Conservation (phyloP, 1,140 invertebrate genomes). For the Cyclina sinensis region DNA sequence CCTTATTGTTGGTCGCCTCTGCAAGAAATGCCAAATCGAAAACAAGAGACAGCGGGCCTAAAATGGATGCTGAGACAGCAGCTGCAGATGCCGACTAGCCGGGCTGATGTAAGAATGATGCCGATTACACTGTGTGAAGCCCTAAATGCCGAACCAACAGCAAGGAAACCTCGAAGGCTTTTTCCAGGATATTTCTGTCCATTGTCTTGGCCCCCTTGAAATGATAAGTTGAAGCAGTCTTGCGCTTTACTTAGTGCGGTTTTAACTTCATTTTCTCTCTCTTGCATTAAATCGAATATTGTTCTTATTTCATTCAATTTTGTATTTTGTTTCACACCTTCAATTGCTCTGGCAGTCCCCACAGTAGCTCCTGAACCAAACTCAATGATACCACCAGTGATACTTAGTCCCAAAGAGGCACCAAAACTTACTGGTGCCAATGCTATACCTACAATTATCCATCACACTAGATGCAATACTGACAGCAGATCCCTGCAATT, state of each 20-base stretch:
- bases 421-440: conserved; percentile 10
- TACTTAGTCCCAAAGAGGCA: conserved; percentile 21
- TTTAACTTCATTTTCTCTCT: not conserved
- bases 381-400: conserved; percentile 9
- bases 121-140: conserved; percentile 4
- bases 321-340: conserved; percentile 5
- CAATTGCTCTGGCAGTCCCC: not conserved
- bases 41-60: not conserved
- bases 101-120: not conserved
- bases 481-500: not conserved
- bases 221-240: not conserved
- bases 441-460: conserved; percentile 1
- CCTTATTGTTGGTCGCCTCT: conserved; percentile 9
- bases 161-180: not conserved
- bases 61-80: not conserved
- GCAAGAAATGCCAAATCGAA: conserved; percentile 12
- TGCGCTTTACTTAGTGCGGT: not conserved
- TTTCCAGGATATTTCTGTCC: not conserved
- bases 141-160: not conserved
- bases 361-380: not conserved
- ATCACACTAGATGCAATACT: not conserved
- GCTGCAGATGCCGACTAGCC: not conserved
- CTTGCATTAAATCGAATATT: not conserved
- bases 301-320: not conserved
- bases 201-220: not conserved